These are phyloP conservation scores for Danio tinwini DNA, from an alignment of 2,797 vertebrate species.

Conservation along the genomic window DNA sequence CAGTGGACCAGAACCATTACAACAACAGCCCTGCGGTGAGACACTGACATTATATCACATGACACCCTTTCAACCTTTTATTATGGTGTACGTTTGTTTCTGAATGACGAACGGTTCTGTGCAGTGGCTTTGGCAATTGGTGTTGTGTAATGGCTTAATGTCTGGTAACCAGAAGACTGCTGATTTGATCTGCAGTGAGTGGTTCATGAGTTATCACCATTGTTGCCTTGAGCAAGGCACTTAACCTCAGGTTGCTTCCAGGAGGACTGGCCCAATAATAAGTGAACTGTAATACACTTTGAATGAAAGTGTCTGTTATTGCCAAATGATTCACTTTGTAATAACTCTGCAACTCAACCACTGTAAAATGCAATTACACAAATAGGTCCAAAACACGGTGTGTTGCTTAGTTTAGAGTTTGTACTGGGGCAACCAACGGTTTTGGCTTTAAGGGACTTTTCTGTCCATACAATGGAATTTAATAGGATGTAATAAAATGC, in stretches of 20 bases:
- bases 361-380: background rate
- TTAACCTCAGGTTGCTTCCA: slow-evolving; percentile 12
- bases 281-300: slow-evolving; percentile 16
- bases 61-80: background rate
- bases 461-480: background rate
- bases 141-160: background rate
- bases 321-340: background rate
- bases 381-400: background rate
- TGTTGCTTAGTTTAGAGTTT: background rate
- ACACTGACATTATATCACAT: background rate
- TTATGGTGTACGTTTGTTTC: background rate
- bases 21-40: background rate
- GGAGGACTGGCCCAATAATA: slow-evolving; percentile 3
- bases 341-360: background rate
- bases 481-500: background rate
- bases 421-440: background rate
- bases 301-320: background rate
- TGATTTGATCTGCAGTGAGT: slow-evolving; percentile 7
- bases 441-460: background rate
- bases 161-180: background rate
- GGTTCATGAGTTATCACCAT: background rate
- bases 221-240: background rate
- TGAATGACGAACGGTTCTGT: background rate
- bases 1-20: background rate
- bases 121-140: too few species aligned